A percentile compares a stretch with the other conserved stretches of the same genome.
Conservation (phyloP, 2,888 invertebrate genomes). For the Dryadula phaetusa region DNA sequence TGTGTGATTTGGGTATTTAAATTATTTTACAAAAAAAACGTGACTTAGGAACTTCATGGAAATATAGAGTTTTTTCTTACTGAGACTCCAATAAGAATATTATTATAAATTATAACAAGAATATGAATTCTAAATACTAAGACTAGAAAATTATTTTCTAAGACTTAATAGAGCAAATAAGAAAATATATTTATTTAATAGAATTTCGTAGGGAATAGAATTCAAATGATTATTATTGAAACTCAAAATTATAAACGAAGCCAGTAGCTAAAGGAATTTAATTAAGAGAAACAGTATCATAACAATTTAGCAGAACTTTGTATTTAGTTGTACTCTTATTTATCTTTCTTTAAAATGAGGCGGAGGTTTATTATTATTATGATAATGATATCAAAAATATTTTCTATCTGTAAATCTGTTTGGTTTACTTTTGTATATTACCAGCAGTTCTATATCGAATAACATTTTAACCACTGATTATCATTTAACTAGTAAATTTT, state of each 20-base stretch:
- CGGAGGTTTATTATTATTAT: background rate
- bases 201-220: constrained; percentile 22
- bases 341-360: background rate
- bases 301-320: constrained; percentile 2
- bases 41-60: too few species aligned
- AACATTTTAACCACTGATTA: background rate
- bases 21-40: background rate
- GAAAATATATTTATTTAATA: constrained; percentile 33
- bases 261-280: constrained; percentile 17
- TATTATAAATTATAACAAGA: constrained; percentile 3
- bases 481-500: background rate
- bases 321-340: constrained; percentile 6
- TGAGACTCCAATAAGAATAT: background rate
- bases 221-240: constrained; percentile 10
- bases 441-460: background rate
- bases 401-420: constrained; percentile 6
- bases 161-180: constrained; percentile 37
- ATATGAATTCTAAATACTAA: constrained; percentile 14
- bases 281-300: constrained; percentile 2
- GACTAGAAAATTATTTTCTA: constrained; percentile 33
- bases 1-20: background rate
- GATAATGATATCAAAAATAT: background rate
- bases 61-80: background rate
- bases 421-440: constrained; percentile 2
- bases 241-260: background rate